These are phyloP conservation scores for Cheilosia vernalis DNA, from an alignment of 2,888 invertebrate species.

Conservation along the genomic window DNA sequence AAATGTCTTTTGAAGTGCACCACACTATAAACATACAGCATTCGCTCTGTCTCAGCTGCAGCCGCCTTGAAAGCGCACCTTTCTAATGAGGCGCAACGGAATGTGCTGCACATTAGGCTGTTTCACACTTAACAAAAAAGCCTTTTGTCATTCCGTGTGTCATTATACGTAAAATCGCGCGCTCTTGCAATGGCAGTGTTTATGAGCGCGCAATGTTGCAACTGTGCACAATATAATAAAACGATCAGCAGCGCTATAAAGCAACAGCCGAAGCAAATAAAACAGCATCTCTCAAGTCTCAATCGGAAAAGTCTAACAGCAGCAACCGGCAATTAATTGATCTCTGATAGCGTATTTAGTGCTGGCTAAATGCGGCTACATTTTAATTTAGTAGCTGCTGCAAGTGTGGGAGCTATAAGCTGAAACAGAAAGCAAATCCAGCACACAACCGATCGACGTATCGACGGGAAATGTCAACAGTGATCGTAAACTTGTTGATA, in stretches of 20 bases:
- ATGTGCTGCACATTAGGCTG: conserved; percentile 62
- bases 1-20: conserved; percentile 30
- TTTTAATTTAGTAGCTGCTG: conserved; percentile 21
- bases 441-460: conserved; percentile 17
- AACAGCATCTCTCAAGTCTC: conserved; percentile 29
- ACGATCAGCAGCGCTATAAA: conserved; percentile 32
- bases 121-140: conserved; percentile 61
- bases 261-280: conserved; percentile 8
- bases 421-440: conserved; percentile 17
- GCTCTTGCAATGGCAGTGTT: conserved; percentile 47
- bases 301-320: conserved; percentile 46
- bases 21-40: background rate
- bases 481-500: conserved; percentile 58
- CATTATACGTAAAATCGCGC: conserved; percentile 10
- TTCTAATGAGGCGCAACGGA: conserved; percentile 72
- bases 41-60: conserved; percentile 12
- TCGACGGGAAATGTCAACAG: conserved; percentile 70
- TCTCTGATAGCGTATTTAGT: conserved; percentile 67
- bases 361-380: conserved; percentile 55
- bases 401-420: conserved; percentile 28
- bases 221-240: conserved; percentile 35
- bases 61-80: conserved; percentile 56
- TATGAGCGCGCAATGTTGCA: conserved; percentile 41
- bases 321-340: conserved; percentile 67
- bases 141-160: conserved; percentile 53